A percentile compares a stretch with the other conserved stretches of the same genome.
These are phyloP conservation scores for Morinoia aosen DNA, from an alignment of 2,888 invertebrate genomes.

Conservation along the genomic window DNA sequence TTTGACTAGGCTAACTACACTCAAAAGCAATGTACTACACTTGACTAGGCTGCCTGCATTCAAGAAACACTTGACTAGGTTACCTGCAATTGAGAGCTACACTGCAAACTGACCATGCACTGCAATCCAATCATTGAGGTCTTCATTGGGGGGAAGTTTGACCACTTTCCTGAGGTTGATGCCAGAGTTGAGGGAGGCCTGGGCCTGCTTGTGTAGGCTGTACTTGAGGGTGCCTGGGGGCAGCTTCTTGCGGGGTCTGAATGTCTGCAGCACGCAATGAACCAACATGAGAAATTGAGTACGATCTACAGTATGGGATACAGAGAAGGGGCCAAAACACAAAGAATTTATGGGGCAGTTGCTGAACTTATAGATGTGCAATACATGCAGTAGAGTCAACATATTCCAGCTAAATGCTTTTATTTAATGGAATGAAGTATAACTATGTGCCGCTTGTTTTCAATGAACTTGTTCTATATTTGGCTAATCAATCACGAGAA, in stretches of 20 bases:
- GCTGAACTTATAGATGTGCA: background rate
- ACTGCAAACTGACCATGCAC: conserved; percentile 81
- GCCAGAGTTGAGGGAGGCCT: conserved; percentile 90
- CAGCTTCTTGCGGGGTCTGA: conserved; percentile 89
- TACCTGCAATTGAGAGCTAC: background rate
- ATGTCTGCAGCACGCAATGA: conserved; percentile 78
- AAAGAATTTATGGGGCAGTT: background rate
- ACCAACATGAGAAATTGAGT: background rate
- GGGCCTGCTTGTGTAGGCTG: conserved; percentile 90
- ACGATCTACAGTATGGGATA: background rate
- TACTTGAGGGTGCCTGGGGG: conserved; percentile 88
- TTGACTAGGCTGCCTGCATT: background rate
- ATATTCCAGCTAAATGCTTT: background rate
- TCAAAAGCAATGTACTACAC: background rate
- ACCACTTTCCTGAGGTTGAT: conserved; percentile 87
- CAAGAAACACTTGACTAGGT: background rate
- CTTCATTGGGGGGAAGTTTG: conserved; percentile 85
- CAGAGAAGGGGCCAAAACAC: background rate
- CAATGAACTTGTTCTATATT: background rate
- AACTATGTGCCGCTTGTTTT: background rate
- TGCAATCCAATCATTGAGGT: conserved; percentile 91
- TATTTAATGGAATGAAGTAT: background rate
- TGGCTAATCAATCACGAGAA: background rate
- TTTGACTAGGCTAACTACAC: background rate
- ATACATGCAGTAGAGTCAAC: background rate